These are phyloP conservation scores for Acanthococcus lagerstroemiae DNA, from an alignment of 2,888 invertebrate genomes.

Conservation along the genomic window DNA sequence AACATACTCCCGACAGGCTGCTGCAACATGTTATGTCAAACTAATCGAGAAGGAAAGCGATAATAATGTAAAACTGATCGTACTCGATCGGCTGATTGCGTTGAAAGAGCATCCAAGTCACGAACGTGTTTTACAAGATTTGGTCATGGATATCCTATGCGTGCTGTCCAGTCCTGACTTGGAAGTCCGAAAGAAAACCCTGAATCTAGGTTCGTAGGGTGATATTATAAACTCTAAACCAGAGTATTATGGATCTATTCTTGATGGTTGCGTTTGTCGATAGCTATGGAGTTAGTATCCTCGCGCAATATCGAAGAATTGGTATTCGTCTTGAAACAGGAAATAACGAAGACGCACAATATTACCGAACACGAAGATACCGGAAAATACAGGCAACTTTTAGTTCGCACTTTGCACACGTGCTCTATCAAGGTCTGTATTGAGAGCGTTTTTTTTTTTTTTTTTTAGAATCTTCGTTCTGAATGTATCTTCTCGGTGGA, in stretches of 20 bases:
- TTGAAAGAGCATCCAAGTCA: slow-evolving; percentile 72
- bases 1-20: slow-evolving; percentile 50
- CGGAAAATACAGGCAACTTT: slow-evolving; percentile 85
- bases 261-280: slow-evolving; percentile 37
- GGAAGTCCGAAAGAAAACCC: slow-evolving; percentile 82
- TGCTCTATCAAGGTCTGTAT: slow-evolving; percentile 68
- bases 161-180: slow-evolving; percentile 87
- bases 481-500: too few species aligned
- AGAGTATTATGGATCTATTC: slow-evolving; percentile 7
- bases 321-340: slow-evolving; percentile 83
- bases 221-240: too few species aligned
- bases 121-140: slow-evolving; percentile 75
- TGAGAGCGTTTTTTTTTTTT: neutral
- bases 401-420: slow-evolving; percentile 87
- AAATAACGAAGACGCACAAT: slow-evolving; percentile 79
- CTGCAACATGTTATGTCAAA: slow-evolving; percentile 96
- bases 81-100: slow-evolving; percentile 82
- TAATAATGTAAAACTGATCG: slow-evolving; percentile 98
- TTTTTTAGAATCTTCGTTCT: neutral
- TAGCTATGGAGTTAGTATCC: slow-evolving; percentile 75
- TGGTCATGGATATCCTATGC: slow-evolving; percentile 95
- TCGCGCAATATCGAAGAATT: slow-evolving; percentile 91
- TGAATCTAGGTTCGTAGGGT: slow-evolving; percentile 55
- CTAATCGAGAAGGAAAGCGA: slow-evolving; percentile 98
- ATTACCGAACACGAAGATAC: slow-evolving; percentile 87